Conservation (phyloP, 1,140 invertebrate species). For the Brachionus asplanchnoidis region DNA sequence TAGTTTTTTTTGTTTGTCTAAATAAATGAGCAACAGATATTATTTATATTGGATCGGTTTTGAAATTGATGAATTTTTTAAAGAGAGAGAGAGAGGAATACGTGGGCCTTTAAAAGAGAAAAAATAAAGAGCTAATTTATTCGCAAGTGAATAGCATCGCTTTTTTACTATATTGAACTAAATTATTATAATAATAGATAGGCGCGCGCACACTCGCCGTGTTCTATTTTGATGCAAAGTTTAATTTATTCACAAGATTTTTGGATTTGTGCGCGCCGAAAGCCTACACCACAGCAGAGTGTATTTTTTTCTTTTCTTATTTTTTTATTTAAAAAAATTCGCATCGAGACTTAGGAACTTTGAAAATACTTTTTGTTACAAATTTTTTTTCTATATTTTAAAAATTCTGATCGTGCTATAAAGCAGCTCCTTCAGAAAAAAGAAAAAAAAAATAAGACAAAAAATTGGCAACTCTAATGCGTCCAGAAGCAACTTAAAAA, state of each 20-base stretch:
- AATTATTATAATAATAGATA: neutral
- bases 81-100: neutral
- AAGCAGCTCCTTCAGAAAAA: too few species aligned
- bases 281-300: neutral
- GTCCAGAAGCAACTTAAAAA: too few species aligned
- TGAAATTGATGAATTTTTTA: neutral
- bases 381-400: too few species aligned
- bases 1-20: neutral
- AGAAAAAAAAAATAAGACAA: too few species aligned
- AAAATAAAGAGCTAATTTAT: slow-evolving; percentile 14
- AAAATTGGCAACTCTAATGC: too few species aligned
- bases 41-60: slow-evolving; percentile 3
- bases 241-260: slow-evolving; percentile 4
- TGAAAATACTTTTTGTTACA: too few species aligned
- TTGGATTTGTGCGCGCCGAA: neutral
- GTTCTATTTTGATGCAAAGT: neutral
- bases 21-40: neutral
- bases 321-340: too few species aligned
- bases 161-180: neutral
- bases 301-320: too few species aligned
- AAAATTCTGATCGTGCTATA: too few species aligned
- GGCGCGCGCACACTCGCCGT: neutral
- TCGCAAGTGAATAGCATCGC: neutral
- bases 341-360: too few species aligned
- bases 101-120: neutral